Evolutionary conservation across 1,140 invertebrate species (phyloP).

Genomic region (Sinonovacula constricta): DNA sequence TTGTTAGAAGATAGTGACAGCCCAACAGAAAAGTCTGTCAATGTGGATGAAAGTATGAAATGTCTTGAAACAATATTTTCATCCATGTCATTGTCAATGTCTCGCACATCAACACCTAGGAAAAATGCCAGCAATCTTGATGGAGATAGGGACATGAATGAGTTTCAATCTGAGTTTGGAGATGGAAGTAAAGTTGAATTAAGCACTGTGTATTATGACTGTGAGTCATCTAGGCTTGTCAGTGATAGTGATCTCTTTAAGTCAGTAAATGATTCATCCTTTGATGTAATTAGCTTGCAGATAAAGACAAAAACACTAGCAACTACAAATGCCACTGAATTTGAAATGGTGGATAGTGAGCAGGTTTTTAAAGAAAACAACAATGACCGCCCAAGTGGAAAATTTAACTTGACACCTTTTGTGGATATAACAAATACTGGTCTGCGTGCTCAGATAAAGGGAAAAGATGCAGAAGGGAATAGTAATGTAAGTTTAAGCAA

Average conservation of each 20-base stretch:
- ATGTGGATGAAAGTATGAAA: constrained; percentile 58
- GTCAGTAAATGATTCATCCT: constrained; percentile 53
- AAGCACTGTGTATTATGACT: constrained; percentile 47
- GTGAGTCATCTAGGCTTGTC: constrained; percentile 28
- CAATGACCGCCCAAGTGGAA: not conserved
- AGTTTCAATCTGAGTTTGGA: constrained; percentile 12
- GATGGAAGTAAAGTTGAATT: constrained; percentile 44
- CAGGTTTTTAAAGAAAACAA: not conserved
- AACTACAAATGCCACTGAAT: constrained; percentile 30
- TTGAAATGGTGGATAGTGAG: constrained; percentile 35
- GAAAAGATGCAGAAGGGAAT: constrained; percentile 6
- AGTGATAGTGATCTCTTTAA: constrained; percentile 33
- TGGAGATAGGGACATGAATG: constrained; percentile 3
- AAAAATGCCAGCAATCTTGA: constrained; percentile 9
- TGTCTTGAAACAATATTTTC: constrained; percentile 55
- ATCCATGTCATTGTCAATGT: constrained; percentile 36
- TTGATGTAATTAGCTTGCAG: constrained; percentile 54
- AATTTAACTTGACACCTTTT: constrained; percentile 24
- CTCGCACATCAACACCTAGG: constrained; percentile 43
- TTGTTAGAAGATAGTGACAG: constrained; percentile 41
- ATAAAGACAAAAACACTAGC: constrained; percentile 18
- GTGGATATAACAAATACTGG: constrained; percentile 54
- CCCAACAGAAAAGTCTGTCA: constrained; percentile 43
- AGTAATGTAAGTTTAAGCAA: too few species aligned
- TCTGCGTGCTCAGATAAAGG: constrained; percentile 7